Evolutionary conservation across 2,888 invertebrate genomes (phyloP).

Genomic region (Brenthis daphne): DNA sequence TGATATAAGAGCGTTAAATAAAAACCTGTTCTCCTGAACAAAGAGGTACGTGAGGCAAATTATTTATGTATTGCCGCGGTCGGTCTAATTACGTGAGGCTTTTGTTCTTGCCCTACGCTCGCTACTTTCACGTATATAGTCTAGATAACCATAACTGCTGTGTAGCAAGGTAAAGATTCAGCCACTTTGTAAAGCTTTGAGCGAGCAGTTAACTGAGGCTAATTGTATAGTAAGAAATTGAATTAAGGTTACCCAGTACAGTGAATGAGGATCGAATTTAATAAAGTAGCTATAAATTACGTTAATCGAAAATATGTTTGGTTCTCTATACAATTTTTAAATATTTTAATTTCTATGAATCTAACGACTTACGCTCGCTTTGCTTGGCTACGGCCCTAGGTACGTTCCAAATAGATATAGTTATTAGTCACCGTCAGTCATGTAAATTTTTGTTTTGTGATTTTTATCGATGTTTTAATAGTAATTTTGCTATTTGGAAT

Average conservation of each 20-base stretch:
- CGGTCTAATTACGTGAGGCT: conserved; percentile 79
- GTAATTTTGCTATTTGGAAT: too few species aligned
- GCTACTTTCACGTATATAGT: conserved; percentile 58
- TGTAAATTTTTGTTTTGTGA: too few species aligned
- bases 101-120: conserved; percentile 69
- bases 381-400: too few species aligned
- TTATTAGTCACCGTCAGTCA: too few species aligned
- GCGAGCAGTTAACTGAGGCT: conserved; percentile 30
- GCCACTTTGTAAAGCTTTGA: conserved; percentile 53
- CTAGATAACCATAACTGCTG: conserved; percentile 67
- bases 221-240: conserved; percentile 35
- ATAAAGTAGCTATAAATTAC: background rate
- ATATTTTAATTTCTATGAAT: too few species aligned
- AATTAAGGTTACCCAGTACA: conserved; percentile 23
- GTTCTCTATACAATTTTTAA: too few species aligned
- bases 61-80: conserved; percentile 80
- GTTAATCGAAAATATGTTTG: too few species aligned
- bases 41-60: conserved; percentile 80
- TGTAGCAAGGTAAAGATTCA: conserved; percentile 55
- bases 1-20: conserved; percentile 77
- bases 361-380: too few species aligned
- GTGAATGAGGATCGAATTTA: conserved; percentile 16
- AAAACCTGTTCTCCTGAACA: conserved; percentile 75
- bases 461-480: too few species aligned
- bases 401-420: too few species aligned